A percentile compares a stretch with the other conserved stretches of the same genome.
phyloP scores from a whole-genome alignment of 2,888 invertebrate species.

The Acronicta leporina region DNA sequence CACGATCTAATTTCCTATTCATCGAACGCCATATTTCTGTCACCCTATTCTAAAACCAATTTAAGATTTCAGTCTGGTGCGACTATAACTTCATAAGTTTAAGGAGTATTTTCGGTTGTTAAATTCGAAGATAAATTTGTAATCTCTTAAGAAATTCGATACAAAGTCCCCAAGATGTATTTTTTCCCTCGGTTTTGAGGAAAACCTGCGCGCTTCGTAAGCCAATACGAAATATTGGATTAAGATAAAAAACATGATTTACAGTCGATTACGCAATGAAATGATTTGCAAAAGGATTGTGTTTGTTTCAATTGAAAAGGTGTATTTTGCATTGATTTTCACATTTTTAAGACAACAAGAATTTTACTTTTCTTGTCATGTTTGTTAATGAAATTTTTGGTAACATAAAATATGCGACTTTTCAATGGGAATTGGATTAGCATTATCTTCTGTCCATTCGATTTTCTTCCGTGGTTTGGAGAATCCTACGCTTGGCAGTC shows the following conservation, averaged over 20 bases:
- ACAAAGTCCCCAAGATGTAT: slow-evolving; percentile 68
- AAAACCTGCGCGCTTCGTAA: slow-evolving; percentile 69
- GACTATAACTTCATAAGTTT: slow-evolving; percentile 34
- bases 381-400: no score
- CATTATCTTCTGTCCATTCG: no score
- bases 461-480: no score
- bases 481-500: no score
- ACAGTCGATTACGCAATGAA: slow-evolving; percentile 73
- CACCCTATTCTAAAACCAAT: slow-evolving; percentile 57
- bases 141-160: slow-evolving; percentile 67
- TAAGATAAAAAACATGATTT: slow-evolving; percentile 79
- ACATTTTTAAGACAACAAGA: no score
- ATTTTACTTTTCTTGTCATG: no score
- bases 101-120: slow-evolving; percentile 51
- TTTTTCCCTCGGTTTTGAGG: slow-evolving; percentile 63
- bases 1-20: slow-evolving; percentile 81
- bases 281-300: slow-evolving; percentile 64
- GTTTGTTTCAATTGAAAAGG: slow-evolving; percentile 51
- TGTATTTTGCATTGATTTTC: slow-evolving; percentile 4
- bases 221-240: slow-evolving; percentile 78
- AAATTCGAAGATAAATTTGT: slow-evolving; percentile 39
- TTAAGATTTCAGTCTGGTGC: slow-evolving; percentile 26
- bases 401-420: no score
- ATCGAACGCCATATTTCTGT: slow-evolving; percentile 74
- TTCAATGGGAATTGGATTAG: no score